Base-by-base conservation (phyloP, 1,140 invertebrate genomes). In the Hyphantria cunea region DNA sequence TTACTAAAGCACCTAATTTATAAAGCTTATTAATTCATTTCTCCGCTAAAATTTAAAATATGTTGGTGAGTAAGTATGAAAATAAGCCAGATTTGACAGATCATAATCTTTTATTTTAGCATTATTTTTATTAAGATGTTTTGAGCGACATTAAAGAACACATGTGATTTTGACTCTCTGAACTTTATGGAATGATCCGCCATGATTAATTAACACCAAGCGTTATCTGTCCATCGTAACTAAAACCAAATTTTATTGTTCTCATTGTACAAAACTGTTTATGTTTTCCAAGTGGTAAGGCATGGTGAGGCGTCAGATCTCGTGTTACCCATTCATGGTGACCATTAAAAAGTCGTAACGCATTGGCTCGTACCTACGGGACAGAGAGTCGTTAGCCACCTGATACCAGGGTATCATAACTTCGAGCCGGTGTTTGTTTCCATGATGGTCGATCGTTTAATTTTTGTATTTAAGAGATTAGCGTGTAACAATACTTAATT, bases 261-360 rank as follows among this genome's bases (percentile, higher is more conserved):
- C 72, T 64, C 69, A 78, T 74, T 70, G 70, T 68, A 84, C 80
- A 80, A 75, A 62, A 83, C 68, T 85, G 84, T 85, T 89, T 83
- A 89, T 86, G 79, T 80, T 78, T 78, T 82, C 73, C 72, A 60
- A 75, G 74, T 79, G 64, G 17, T 42, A 50, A 41, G 33, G 56
- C 25, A 59, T 59, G 56, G 76, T 77, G 76, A 71, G 72, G 72
- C 69, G 66, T 83, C 72, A 58, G 73, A 68, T 77, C 78, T 88
- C 81, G 77, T 71, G 77, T 90, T 88, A 82, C 87, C 76, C 84
- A 90, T 90, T 90, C 85, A 90, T 88, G 76, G 66, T 73, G 75
- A 69, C 72, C 81, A 88, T 90, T 90, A 90, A 88, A 90, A 78
- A 85, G 74, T 86, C 84, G 82, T 89, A 86, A 87, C 68, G 66